Evolutionary conservation across 2,797 vertebrate species (phyloP), one percentile per base, ranked within the genome.

Genomic region (Siniperca undulata): DNA sequence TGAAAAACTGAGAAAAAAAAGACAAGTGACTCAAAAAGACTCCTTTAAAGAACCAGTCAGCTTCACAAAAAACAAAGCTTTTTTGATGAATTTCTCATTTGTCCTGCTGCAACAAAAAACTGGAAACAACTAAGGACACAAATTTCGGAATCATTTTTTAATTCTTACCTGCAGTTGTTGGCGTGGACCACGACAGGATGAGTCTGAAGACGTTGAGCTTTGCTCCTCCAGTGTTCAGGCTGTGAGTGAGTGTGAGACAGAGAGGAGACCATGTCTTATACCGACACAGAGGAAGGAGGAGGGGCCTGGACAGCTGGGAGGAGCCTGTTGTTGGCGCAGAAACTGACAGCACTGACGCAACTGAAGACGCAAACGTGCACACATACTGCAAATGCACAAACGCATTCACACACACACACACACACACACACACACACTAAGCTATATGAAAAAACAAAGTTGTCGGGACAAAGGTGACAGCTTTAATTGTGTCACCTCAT

Each of bases 141-240:
- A 19, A 48, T 58, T 60, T 14, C 38, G 46, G 1, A 67, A 30
- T 50, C 3, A 9, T 1, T 44, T 7, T 56, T 7, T 11, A 9
- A 27, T 75, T 80, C 91, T 90, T 93, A 95, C 94, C 93, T 93
- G 90, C 87, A 84, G 83, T 60, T 80, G 58, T 73, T 76, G 81
- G 14, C 24, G 78, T 50, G 38, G 66, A 88, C 38, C 50, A 80
- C 24, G 13, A 83, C 73, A 84, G 16, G 80, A 78, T 36, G 69
- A 82, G 59, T 67, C 69, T 85, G 81, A 75, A 82, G 91, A 89
- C 75, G 86, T 11, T 78, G 88, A 86, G 80, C 70, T 86, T 81
- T 76, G 81, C 82, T 90, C 70, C 78, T 85, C 77, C 83, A 72
- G 73, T 65, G 84, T 80, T 86, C 70, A 86, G 84, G 69, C 83